Evolutionary conservation across 2,797 vertebrate species (phyloP).

Genomic region (Podargus strigoides): DNA sequence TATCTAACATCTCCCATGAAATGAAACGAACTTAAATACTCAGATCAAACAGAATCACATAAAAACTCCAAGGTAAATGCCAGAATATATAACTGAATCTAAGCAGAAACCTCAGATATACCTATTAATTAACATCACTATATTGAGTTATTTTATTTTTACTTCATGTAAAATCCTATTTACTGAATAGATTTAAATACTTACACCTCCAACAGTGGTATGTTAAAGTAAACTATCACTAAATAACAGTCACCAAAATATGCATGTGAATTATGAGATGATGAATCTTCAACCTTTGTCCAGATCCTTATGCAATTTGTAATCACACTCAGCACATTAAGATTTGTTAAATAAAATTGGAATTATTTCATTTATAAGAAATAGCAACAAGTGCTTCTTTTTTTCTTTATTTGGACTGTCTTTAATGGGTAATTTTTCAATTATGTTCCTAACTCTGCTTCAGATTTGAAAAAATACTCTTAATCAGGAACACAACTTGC

Average conservation of each 20-base stretch:
- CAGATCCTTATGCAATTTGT: not conserved
- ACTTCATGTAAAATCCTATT: not conserved
- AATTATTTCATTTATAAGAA: not conserved
- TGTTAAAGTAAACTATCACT: not conserved
- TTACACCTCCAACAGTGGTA: not conserved
- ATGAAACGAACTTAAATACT: not conserved
- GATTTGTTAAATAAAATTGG: not conserved
- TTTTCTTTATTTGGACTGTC: not conserved
- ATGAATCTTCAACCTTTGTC: not conserved
- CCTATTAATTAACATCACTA: not conserved
- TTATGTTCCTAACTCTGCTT: not conserved
- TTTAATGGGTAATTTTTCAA: not conserved
- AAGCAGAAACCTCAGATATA: not conserved
- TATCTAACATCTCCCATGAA: not conserved
- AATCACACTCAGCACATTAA: not conserved
- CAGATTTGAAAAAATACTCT: not conserved
- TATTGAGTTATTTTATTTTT: not conserved
- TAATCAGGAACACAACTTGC: not conserved
- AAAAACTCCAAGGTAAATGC: slow-evolving; percentile 36
- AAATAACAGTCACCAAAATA: not conserved
- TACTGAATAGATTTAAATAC: not conserved
- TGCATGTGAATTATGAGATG: not conserved
- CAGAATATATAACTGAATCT: not conserved
- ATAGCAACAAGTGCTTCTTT: not conserved
- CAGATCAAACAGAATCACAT: slow-evolving; percentile 49